Base-by-base conservation (phyloP, 2,113 vertebrate genomes). In the Brachypodius melanocephalos region DNA sequence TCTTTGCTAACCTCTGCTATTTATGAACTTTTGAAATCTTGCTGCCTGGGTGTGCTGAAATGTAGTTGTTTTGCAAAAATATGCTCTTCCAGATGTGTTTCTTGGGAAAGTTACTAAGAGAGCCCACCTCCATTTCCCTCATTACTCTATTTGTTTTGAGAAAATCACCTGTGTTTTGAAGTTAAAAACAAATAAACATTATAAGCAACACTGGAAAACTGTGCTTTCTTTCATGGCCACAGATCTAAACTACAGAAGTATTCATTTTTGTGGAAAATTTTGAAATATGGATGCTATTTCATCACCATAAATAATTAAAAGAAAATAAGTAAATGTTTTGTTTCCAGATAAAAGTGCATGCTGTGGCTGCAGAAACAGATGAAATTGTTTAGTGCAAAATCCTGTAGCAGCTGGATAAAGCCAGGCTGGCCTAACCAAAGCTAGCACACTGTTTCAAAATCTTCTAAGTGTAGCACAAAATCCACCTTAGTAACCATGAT, bases 141-240 rank as follows among this genome's bases (percentile, higher is more conserved):
- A 68, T 93, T 83, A 63, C 89, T 94, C 12, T 92, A 75, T 89
- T 95, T 88, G 43, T 93, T 96, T 96, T 93, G 78, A 96, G 88
- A 96, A 96, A 89, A 76, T 96, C 68, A 91, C 66, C 89, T 91
- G 51, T 93, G 80, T 95, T 97, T 96, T 95, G 91, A 95, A 91
- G 85, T 94, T 92, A 57, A 95, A 93, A 91, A 76, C 84, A 96
- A 97, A 97, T 97, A 97, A 95, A 97, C 86, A 88, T 79, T 92
- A 63, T 73, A 94, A 94, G 93, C 62, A 92, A 92, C 62, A 91
- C 71, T 45, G 31, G 25, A 29, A 72, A 96, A 94, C 94, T 90
- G 89, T 92, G 77, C 91, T 93, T 95, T 92, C 88, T 95, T 96
- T 96, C 90, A 93, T 45, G 46, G 73, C 14, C 65, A 77, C 17